phyloP scores from a whole-genome alignment of 1,140 invertebrate species.

The Drosophila bifasciata region DNA sequence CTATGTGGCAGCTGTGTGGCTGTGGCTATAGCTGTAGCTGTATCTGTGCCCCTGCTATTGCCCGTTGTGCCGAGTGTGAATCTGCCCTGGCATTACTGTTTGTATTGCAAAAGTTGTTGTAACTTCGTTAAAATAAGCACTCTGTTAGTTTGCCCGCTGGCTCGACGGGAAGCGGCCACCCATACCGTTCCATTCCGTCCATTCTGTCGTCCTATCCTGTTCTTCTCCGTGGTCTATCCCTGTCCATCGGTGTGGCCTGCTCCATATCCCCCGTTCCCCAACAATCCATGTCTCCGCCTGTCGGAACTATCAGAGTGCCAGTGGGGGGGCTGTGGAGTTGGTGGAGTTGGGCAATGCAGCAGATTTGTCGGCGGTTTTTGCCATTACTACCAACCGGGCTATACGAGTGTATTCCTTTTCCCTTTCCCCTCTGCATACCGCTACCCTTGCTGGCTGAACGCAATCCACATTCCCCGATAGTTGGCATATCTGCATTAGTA shows the following conservation, averaged over 20 bases:
- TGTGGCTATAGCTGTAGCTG: conserved; percentile 1
- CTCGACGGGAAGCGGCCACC: conserved; percentile 48
- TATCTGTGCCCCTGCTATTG: conserved; percentile 32
- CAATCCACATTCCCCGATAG: conserved; percentile 38
- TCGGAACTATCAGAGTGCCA: too few species aligned
- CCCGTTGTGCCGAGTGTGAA: conserved; percentile 75
- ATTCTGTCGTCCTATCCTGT: conserved; percentile 1
- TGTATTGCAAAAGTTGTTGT: conserved; percentile 81
- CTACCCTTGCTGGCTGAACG: neutral
- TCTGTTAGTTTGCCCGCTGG: conserved; percentile 79
- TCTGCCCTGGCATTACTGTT: conserved; percentile 80
- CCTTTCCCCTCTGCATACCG: neutral
- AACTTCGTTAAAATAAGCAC: conserved; percentile 81
- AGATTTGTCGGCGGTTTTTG: conserved; percentile 78
- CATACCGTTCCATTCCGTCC: too few species aligned
- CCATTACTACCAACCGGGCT: conserved; percentile 63
- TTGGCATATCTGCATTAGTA: conserved; percentile 77
- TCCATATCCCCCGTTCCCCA: too few species aligned
- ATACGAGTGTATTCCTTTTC: neutral
- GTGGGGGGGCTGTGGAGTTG: neutral
- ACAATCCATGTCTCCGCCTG: neutral
- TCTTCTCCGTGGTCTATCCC: conserved; percentile 6
- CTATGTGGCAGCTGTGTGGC: neutral
- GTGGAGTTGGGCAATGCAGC: conserved; percentile 60
- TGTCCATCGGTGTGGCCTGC: conserved; percentile 1